Base-by-base conservation (phyloP, 1,140 invertebrate genomes). In the Diachasmimorpha longicaudata region DNA sequence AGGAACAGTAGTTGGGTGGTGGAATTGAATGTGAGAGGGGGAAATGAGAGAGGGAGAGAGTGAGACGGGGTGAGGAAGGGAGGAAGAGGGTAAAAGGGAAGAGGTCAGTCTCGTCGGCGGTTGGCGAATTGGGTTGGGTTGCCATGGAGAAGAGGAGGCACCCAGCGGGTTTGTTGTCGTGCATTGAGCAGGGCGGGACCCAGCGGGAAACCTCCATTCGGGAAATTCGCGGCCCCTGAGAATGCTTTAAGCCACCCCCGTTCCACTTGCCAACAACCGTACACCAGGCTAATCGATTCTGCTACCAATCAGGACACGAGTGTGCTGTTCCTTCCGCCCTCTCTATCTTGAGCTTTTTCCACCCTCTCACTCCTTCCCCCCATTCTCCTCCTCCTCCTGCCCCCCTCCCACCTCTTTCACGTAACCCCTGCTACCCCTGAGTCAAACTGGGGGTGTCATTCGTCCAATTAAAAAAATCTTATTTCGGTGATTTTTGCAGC, bases 101-200 rank as follows among this genome's bases (percentile, higher is more conserved):
- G 76, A 82, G 72, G 81, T 82, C 83, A 86, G 63, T 79, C 82
- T 85, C 79, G 85, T 82, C 82, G 81, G 82, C 81, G 86, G 86
- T 87, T 87, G 85, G 86, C 83, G 86, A 87, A 87, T 87, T 85
- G 85, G 58, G 80, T 85, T 81, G 84, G 84, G 86, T 81, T 81
- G 82, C 83, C 69, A 79, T 77, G 77, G 79, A 72, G 76, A 79
- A 77, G 39, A 73, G 37, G 75, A 37, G 58, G 71, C 74, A 76
- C 72, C 70, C 73, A 11, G 9, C 25, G 48, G 46, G 25, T 70
- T n/a, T 36, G 74, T 31, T 74, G 48, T 72, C 70, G 74, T 63
- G 48, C 39, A 66, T 36, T 73, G 58, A 48, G 68, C 66, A 70
- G 70, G 78, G 77, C 77, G 79, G 75, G 39, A 76, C 79, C 67